These are phyloP conservation scores for Xanthia icteritia DNA, from an alignment of 2,888 invertebrate species.

Conservation along the genomic window DNA sequence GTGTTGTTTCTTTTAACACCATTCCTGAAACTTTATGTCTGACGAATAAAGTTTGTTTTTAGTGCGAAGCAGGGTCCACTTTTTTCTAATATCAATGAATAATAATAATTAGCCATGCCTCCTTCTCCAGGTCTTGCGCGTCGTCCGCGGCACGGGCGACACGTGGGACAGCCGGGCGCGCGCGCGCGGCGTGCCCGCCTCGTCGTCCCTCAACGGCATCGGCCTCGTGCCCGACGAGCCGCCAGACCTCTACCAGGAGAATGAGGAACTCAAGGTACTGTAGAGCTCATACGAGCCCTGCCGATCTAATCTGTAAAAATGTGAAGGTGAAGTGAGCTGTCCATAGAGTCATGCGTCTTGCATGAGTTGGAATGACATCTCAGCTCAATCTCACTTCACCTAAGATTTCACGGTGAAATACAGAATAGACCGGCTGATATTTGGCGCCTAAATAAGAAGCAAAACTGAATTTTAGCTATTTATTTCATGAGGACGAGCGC, in stretches of 20 bases:
- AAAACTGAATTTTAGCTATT: neutral
- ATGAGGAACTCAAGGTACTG: constrained; percentile 96
- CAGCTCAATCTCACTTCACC: neutral
- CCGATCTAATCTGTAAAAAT: neutral
- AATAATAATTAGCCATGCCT: neutral
- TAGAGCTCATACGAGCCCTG: neutral
- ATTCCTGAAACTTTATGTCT: too few relatives aligned
- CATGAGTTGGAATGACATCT: neutral
- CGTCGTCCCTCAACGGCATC: constrained; percentile 96
- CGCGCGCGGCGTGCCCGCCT: constrained; percentile 95
- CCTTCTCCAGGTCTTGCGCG: constrained; percentile 92
- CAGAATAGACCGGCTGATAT: neutral
- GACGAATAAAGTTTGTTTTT: neutral
- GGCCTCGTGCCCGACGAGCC: constrained; percentile 96
- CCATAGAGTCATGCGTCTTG: neutral
- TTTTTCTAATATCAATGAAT: neutral
- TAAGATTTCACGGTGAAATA: neutral
- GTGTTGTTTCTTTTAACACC: too few relatives aligned
- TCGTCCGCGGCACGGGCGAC: constrained; percentile 96
- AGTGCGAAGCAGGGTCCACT: neutral
- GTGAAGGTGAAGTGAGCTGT: neutral
- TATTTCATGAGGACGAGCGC: neutral
- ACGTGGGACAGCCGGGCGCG: constrained; percentile 97
- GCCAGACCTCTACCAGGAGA: constrained; percentile 96
- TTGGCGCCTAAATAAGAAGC: neutral